phyloP scores from a whole-genome alignment of 2,888 invertebrate genomes.

The Cloeon dipterum region DNA sequence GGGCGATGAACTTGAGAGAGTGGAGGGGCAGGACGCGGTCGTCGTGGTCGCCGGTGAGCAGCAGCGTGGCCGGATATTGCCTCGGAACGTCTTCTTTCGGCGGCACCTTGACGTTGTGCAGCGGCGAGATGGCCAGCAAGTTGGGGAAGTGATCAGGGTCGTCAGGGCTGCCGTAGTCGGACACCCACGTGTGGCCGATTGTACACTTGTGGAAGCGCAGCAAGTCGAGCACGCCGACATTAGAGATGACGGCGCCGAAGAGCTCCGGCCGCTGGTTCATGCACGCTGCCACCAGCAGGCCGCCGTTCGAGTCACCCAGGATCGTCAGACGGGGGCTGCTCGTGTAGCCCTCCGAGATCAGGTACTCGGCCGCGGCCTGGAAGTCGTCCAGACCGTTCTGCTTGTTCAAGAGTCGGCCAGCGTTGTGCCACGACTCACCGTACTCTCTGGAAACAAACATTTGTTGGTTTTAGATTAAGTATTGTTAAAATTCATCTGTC shows the following conservation, averaged over 20 bases:
- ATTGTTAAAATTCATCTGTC: too few relatives aligned
- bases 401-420: constrained; percentile 71
- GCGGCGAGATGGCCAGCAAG: constrained; percentile 69
- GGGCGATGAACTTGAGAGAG: constrained; percentile 84
- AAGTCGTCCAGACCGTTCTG: constrained; percentile 98
- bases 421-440: constrained; percentile 93
- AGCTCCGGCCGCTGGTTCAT: constrained; percentile 87
- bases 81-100: constrained; percentile 12
- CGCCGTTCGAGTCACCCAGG: constrained; percentile 94
- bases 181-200: constrained; percentile 89
- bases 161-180: constrained; percentile 86
- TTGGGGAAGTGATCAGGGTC: constrained; percentile 67
- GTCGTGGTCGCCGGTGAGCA: constrained; percentile 95
- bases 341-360: constrained; percentile 62
- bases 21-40: constrained; percentile 95
- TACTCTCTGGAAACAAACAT: constrained; percentile 49
- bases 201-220: constrained; percentile 94
- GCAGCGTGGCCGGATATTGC: constrained; percentile 77
- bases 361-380: constrained; percentile 72
- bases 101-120: constrained; percentile 70
- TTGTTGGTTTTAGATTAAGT: too few relatives aligned
- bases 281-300: constrained; percentile 83
- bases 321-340: constrained; percentile 48
- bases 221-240: constrained; percentile 98
- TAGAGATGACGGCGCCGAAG: constrained; percentile 76